Base-by-base conservation (phyloP, 2,888 invertebrate genomes). In the Tetramorium bicarinatum region DNA sequence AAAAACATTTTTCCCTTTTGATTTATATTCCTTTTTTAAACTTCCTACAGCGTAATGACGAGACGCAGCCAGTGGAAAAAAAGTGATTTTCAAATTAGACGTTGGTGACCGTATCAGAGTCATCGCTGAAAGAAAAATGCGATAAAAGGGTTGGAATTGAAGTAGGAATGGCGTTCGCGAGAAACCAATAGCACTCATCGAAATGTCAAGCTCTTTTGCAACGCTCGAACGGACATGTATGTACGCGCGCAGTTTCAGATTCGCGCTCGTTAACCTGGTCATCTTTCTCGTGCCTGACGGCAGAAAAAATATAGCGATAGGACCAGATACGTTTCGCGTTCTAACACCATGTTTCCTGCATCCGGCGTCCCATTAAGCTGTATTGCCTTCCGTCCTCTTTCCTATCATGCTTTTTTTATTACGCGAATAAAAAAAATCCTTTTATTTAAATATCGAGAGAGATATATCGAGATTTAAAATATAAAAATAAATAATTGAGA, bases 181-280 rank as follows among this genome's bases (percentile, higher is more conserved):
- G 85, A 85, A 87, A 87, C 61, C 54, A 64, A 52, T 41, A 69
- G 69, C 64, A 71, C 82, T 88, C 82, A 84, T 84, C 86, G 87
- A 86, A 87, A 89, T 83, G 79, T 80, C 80, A 84, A 83, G 89
- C 84, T 82, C 87, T 88, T 90, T 89, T 83, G 80, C 79, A 82
- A 88, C 82, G 75, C 66, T 49, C 54, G 83, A 84, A 21, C 56
- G 66, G 62, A 69, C 74, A 47, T 74, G 47, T 62, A 62, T 71
- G 64, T 77, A 52, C 25, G 69, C 71, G 71, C 29, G 67, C 59
- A 83, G 79, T 83, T 83, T 67, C 71, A 80, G 56, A 82, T 80
- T 88, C 59, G 69, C 64, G 85, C 91, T 90, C 88, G 85, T 90
- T 90, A 91, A 87, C 87, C 80, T 84, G 82, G 85, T 87, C 86